These are phyloP conservation scores for Melanostoma scalare DNA, from an alignment of 2,888 invertebrate species.

Conservation along the genomic window DNA sequence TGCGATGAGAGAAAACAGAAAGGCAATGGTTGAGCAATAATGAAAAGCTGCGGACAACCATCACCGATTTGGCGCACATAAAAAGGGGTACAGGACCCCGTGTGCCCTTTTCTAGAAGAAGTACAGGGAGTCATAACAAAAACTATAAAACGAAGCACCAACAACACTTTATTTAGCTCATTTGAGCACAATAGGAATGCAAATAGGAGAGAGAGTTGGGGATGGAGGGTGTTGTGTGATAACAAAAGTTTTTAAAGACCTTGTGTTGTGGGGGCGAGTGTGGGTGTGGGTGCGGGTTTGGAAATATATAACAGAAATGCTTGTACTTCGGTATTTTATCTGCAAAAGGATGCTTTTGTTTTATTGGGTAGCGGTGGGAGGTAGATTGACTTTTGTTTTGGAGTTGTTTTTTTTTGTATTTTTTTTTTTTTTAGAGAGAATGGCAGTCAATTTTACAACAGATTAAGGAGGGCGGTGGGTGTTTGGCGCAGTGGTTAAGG, in stretches of 20 bases:
- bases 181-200: constrained; percentile 61
- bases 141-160: constrained; percentile 47
- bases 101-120: not conserved
- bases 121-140: constrained; percentile 5
- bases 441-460: constrained; percentile 43
- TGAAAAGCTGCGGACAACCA: constrained; percentile 63
- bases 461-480: constrained; percentile 8
- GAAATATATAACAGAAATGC: not conserved
- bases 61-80: constrained; percentile 42
- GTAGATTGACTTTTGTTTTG: constrained; percentile 48
- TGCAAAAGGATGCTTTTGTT: constrained; percentile 26
- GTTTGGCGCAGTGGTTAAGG: not conserved
- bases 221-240: not conserved
- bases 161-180: constrained; percentile 66
- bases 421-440: constrained; percentile 6
- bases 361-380: constrained; percentile 16
- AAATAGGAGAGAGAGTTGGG: constrained; percentile 16
- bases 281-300: constrained; percentile 2
- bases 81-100: not conserved
- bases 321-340: not conserved
- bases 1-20: not conserved
- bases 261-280: not conserved
- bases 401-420: constrained; percentile 15
- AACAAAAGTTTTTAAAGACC: constrained; percentile 33
- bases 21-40: constrained; percentile 32